Evolutionary conservation across 2,797 vertebrate genomes (phyloP), one percentile per base, ranked within the genome.

Genomic region (Apogon talboti): DNA sequence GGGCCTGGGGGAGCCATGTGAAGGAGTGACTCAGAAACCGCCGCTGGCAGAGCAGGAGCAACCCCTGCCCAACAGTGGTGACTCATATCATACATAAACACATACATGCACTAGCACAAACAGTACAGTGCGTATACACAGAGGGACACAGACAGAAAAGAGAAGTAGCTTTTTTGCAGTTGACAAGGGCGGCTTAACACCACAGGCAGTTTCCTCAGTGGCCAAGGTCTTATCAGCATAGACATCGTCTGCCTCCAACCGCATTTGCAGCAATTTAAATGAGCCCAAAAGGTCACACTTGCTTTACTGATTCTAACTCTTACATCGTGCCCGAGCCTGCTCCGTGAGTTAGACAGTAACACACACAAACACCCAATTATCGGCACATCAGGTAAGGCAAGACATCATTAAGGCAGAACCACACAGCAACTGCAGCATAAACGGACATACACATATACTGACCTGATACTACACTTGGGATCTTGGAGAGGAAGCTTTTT

Each of bases 401-500:
- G 24, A 7, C 9, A 13, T 48, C 12, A 44, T 52, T 53, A 37
- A 49, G 3, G 21, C 51, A 24, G 16, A 50, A 40, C 42, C 16
- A 41, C 0, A 38, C 12, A 15, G 13, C 0, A 45, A 11, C 8
- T n/a, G 28, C 33, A 13, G 37, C 4, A 18, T 28, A 47, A 46
- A 75, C 42, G 18, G 40, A 33, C 13, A 50, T 6, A n/a, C 37
- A 58, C 65, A 66, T 19, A 45, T 24, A 81, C 88, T 45, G 88
- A 97, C 96, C 96, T 16, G 97, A 97, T 62, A 96, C 96, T 0
- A 98, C 96, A 18, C 97, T 98, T 78, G 97, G 97, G 83, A 98
- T 98, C 93, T 98, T 98, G 74, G 97, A 97, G 86, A 98, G 94
- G 90, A 98, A 98, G 88, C 96, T 98, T 93, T 98, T 98, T 79